Evolutionary conservation across 2,888 invertebrate genomes (phyloP), one percentile per base, ranked within the genome.

Genomic region (Drosophila antonietae): DNA sequence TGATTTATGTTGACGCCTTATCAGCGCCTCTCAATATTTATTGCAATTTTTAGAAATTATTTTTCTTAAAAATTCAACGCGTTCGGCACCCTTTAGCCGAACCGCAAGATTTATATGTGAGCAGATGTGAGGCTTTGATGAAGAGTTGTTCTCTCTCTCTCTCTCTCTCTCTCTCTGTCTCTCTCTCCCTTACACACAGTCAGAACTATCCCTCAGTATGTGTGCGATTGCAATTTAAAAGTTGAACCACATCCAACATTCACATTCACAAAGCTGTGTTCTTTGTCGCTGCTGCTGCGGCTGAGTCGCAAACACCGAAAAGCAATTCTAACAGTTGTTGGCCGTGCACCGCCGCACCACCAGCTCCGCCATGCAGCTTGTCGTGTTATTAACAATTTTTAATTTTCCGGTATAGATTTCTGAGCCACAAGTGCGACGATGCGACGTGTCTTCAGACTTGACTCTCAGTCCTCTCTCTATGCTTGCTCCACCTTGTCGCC

Each of bases 1-100:
- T 92, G 92, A 92, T 92, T 92, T 92, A 92, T 92, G 92, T 91
- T 91, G 92, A 92, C 92, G 91, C 91, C 91, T 92, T 92, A 92
- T 92, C 92, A 92, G 92, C 86, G 91, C 87, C 86, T 77, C 82
- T 84, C 88, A 90, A 91, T 92, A 92, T 92, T 92, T 92, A 92
- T 92, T 91, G 91, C 92, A 91, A 91, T 90, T 88, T 84, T 90
- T 88, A 90, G 88, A 89, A 89, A 83, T 88, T 84, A 83, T 89
- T 83, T 84, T 81, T 79, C 46, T 49, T 18, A 49, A 70, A 70
- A 78, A 51, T 58, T 43, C 60, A 67, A 44, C 57, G 80, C 73
- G 71, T 68, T 71, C 70, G 73, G 78, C 80, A 78, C 73, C 80
- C 71, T 78, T 78, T 67, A 47, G 75, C 73, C 68, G 55, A 51